Evolutionary conservation across 2,888 invertebrate genomes (phyloP), one percentile per base, ranked within the genome.

Genomic region (Tenthredo distinguenda): DNA sequence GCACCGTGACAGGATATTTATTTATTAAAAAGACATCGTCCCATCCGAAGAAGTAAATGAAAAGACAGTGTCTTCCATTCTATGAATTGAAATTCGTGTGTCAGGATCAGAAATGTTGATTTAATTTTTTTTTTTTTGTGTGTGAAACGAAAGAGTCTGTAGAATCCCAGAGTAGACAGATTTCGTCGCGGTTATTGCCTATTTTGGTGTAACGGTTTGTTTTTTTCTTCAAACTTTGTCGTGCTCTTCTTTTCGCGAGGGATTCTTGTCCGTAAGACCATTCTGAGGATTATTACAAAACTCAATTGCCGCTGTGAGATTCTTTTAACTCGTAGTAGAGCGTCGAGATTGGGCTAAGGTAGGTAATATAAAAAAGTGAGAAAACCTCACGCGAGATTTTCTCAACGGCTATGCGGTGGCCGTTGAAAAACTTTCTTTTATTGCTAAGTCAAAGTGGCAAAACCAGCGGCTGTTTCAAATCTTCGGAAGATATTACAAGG

Each of bases 391-490:
- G 62, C 12, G 62, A 62, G 62, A 2, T 62, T 62, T 62, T 62
- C 62, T 62, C 62, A 62, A 55, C 7, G n/a, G n/a, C 62, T 21
- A 21, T 62, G 62, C 10, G 21, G 62, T 62, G 9, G 26, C 62
- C 12, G 62, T 26, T 62, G 26, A 62, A 62, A 62, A 43, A 26
- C 12, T 74, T 43, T 43, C 72, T 74, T 40, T 74, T 74, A 74
- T 74, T 74, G 72, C 43, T 15, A 21, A 74, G 26, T 74, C 43
- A 74, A 43, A 74, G 72, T 74, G 72, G 72, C 40, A 43, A 26
- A 37, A 15, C 26, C 43, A 74, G n/a, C 72, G 10, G 72, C 43
- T 43, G 72, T 26, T 40, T 21, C 9, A n/a, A 40, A n/a, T 74
- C 40, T 43, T 43, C 15, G 9, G 21, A 43, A 74, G 43, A 43